A percentile compares a stretch with the other conserved stretches of the same genome.
Conservation (phyloP, 35 echinoderm and acorn worm genomes). For the Apostichopus californicus region DNA sequence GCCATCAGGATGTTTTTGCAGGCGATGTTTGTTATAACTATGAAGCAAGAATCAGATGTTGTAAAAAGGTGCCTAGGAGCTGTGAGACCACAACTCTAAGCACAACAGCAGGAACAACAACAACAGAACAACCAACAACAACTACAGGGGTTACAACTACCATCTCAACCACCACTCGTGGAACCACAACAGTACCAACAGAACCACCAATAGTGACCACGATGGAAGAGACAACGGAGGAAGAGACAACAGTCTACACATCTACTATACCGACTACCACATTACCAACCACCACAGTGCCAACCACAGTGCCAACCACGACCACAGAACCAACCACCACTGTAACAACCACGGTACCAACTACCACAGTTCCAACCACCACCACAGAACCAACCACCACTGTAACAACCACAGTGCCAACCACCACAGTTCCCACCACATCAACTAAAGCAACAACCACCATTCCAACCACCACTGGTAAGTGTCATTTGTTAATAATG, state of each 20-base stretch:
- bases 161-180: neutral
- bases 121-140: conserved; percentile 2
- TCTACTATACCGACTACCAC: neutral
- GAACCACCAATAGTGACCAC: neutral
- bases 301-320: neutral
- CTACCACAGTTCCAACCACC: neutral
- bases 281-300: neutral
- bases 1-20: conserved; percentile 2
- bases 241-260: neutral
- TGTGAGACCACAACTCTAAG: neutral
- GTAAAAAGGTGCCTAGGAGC: neutral
- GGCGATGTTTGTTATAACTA: conserved; percentile 28
- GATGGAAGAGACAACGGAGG: neutral
- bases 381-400: neutral
- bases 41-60: conserved; percentile 31
- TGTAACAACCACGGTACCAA: neutral
- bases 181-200: neutral
- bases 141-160: neutral
- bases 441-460: neutral
- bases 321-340: neutral
- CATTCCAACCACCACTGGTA: neutral
- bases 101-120: neutral
- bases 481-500: no score
- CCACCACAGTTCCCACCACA: neutral
- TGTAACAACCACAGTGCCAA: neutral